Evolutionary conservation across 2,888 invertebrate genomes (phyloP).

Genomic region (Metalampra italica): DNA sequence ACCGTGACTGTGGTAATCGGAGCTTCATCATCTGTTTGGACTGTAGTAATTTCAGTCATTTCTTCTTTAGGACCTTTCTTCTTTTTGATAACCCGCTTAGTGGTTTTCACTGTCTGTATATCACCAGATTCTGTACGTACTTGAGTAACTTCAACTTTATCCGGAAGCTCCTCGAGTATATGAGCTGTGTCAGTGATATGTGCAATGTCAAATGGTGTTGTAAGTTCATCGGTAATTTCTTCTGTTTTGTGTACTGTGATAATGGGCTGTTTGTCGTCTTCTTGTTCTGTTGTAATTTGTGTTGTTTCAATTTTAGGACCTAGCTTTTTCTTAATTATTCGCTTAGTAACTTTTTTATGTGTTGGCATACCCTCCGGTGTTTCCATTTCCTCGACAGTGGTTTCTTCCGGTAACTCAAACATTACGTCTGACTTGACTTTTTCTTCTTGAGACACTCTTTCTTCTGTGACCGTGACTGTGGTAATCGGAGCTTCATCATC

Average conservation of each 20-base stretch:
- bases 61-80: slow-evolving; percentile 57
- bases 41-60: slow-evolving; percentile 61
- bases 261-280: slow-evolving; percentile 20
- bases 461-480: slow-evolving; percentile 19
- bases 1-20: slow-evolving; percentile 38
- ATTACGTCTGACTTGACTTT: slow-evolving; percentile 22
- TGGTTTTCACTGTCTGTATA: slow-evolving; percentile 24
- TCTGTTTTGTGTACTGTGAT: slow-evolving; percentile 25
- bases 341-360: slow-evolving; percentile 29
- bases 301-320: slow-evolving; percentile 31
- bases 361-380: slow-evolving; percentile 34
- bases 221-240: slow-evolving; percentile 23
- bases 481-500: slow-evolving; percentile 46
- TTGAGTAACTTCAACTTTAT: slow-evolving; percentile 47
- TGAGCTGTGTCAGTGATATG: slow-evolving; percentile 19
- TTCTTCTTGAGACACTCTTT: slow-evolving; percentile 18
- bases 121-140: slow-evolving; percentile 27
- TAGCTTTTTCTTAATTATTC: slow-evolving; percentile 29
- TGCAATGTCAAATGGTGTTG: slow-evolving; percentile 15
- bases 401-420: slow-evolving; percentile 27
- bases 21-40: slow-evolving; percentile 49
- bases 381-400: slow-evolving; percentile 19
- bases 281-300: slow-evolving; percentile 20
- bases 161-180: slow-evolving; percentile 33
- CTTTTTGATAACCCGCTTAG: slow-evolving; percentile 50